Evolutionary conservation across 2,113 vertebrate genomes (phyloP), one percentile per base, ranked within the genome.

Genomic region (Ptychochromis oligacanthus): DNA sequence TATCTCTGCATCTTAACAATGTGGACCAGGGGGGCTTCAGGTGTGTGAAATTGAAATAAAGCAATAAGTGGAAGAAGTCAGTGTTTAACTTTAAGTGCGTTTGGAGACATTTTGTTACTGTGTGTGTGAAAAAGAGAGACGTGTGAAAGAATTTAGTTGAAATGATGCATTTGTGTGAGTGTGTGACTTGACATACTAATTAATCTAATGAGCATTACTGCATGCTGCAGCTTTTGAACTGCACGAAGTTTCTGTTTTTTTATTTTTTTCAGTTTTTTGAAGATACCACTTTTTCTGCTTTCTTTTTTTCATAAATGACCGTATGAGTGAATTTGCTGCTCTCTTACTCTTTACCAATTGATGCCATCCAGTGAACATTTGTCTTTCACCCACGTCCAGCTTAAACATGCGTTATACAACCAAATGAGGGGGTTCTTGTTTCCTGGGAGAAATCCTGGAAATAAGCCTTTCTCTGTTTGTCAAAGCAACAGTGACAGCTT

Each of bases 381-480:
- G 2, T 74, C 82, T 72, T 52, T 62, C 59, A 46, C 3, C 24
- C 38, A 34, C 22, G 34, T 57, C 12, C 17, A 14, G 10, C 54
- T 81, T 77, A 36, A 59, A 65, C 28, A 7, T 40, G 57, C 11
- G 11, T 36, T 61, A 22, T 75, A 64, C 60, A 81, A 43, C 31
- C 43, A 55, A 56, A 79, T 75, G 31, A 81, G 3, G 0, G 34
- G 54, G 56, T 77, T 59, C 5, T 24, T 83, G 83, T 74, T 91
- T 92, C 87, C 92, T 85, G 84, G 12, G 65, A 83, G 72, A 91
- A 87, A 90, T 91, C 84, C 82, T 82, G 82, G 85, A 91, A 81
- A 81, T 24, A 0, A 56, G 81, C 58, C 18, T 83, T 67, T 88
- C 64, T 82, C 36, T 86, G 52, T 86, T 85, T 87, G 78, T 87